phyloP scores from a whole-genome alignment of 2,888 invertebrate species.

The Sarcophaga rosellei region DNA sequence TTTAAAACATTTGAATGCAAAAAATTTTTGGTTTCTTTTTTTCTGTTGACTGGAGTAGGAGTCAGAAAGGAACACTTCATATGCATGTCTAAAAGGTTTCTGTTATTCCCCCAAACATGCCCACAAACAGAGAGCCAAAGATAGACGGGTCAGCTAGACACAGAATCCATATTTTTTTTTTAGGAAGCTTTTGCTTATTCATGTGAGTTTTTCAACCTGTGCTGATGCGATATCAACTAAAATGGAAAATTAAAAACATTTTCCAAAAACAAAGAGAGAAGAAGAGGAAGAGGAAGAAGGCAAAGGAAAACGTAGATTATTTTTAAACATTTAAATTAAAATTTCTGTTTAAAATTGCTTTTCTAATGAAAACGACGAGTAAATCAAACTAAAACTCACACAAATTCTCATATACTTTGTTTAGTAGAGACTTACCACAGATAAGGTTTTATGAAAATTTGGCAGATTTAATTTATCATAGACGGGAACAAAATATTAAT shows the following conservation, averaged over 20 bases:
- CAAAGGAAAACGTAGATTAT: background rate
- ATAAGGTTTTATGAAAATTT: background rate
- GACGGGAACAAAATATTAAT: too few species aligned
- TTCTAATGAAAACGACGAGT: slow-evolving; percentile 16
- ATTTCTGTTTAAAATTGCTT: slow-evolving; percentile 51
- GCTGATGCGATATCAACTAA: background rate
- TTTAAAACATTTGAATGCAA: too few species aligned
- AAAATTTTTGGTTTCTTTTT: too few species aligned
- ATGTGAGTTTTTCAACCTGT: background rate
- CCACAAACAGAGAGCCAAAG: too few species aligned
- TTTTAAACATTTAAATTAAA: slow-evolving; percentile 52
- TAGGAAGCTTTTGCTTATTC: too few species aligned
- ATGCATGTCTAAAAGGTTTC: too few species aligned
- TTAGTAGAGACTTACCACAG: background rate
- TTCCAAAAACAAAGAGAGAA: background rate
- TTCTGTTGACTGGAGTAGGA: too few species aligned
- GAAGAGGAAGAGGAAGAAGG: background rate
- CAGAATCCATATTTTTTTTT: too few species aligned
- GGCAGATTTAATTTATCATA: too few species aligned
- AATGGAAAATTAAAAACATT: background rate
- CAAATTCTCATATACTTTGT: background rate
- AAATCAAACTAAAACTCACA: slow-evolving; percentile 8
- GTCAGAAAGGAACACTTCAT: too few species aligned
- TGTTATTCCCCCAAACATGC: too few species aligned
- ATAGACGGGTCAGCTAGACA: too few species aligned